Evolutionary conservation across 1,140 invertebrate genomes (phyloP), one percentile per base, ranked within the genome.

Genomic region (Hormaphis cornu): DNA sequence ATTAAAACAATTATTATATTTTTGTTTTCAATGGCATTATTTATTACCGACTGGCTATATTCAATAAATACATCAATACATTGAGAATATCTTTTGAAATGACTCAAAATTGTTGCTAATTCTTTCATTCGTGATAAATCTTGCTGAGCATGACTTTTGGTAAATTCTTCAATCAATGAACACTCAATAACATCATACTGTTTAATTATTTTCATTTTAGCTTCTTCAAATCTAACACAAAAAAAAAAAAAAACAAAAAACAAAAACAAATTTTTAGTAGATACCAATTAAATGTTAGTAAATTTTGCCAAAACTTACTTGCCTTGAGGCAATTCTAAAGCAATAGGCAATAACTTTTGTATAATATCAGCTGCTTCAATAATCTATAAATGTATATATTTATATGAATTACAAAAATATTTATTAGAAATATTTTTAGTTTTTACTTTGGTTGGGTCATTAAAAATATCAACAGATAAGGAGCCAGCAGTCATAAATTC

Each of bases 301-400:
- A 7, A n/a, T 48, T 59, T 35, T 58, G 3, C 20, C 1, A 12
- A 20, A 22, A 48, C 37, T 52, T 50, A 70, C 69, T 58, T 69
- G 30, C 42, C 56, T 24, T 37, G 40, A 48, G 71, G 71, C 37
- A 72, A 66, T 26, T 72, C 96, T 82, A 98, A 94, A 2, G 94
- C 87, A 74, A 99, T 97, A 8, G 94, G 84, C 77, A 96, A 89
- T 6, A 99, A 80, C 77, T 99, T 98, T 79, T 98, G 94, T 75
- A 99, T 98, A 3, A 99, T 87, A 83, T 98, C 95, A n/a, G 97
- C 97, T 42, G 95, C 93, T 81, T 97, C 90, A 78, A 93, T 89
- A 40, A 98, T 79, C 86, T 94, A 74, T 30, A 53, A 28, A 3
- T 22, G 30, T 30, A n/a, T 30, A 28, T 52, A 14, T 28, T 28